Base-by-base conservation (phyloP, 1,140 invertebrate species). In the Ooceraea biroi region DNA sequence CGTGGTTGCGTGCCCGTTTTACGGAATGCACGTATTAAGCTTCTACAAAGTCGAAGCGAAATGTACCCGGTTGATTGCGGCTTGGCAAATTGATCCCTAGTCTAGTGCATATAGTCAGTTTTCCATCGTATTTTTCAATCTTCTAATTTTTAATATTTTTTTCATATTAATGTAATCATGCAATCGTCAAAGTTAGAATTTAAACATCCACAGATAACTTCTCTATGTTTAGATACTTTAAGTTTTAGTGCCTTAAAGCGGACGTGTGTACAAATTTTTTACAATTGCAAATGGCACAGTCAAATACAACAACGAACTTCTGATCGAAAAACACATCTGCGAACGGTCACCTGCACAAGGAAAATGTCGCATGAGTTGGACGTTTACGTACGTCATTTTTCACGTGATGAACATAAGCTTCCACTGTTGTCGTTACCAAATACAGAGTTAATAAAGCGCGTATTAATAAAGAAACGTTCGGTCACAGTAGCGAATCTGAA, bases 401-500 rank as follows among this genome's bases (percentile, higher is more conserved):
- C 46, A 30, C 5, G 17, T 27, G 19, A 30, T 22, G 17, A 27
- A 46, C 14, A 68, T 41, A 50, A 77, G 11, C n/a, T 12, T 30
- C n/a, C 46, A 22, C 57, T 8, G 30, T 27, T 7, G 36, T 36
- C 36, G 2, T 36, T 36, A 36, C 7, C 36, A n/a, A 3, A 17
- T 1, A 11, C 19, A 2, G 30, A 14, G 25, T n/a, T n/a, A 68
- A 78, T 41, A 5, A 10, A 17, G 14, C 41, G 27, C 12, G 3
- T 52, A 68, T 19, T 57, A 22, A 68, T 78, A 55, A 57, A 68
- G 11, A 17, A 55, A 78, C 55, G 74, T 11, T 78, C 22, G 30
- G 22, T 55, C 48, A 30, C 27, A 76, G 58, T 76, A 36, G 12
- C 55, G 22, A 60, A 60, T 46, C 27, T 65, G 27, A 0, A 36